A percentile compares a stretch with the other conserved stretches of the same genome.
Conservation (phyloP, 1,140 invertebrate genomes). For the Euura saliciscinereae region DNA sequence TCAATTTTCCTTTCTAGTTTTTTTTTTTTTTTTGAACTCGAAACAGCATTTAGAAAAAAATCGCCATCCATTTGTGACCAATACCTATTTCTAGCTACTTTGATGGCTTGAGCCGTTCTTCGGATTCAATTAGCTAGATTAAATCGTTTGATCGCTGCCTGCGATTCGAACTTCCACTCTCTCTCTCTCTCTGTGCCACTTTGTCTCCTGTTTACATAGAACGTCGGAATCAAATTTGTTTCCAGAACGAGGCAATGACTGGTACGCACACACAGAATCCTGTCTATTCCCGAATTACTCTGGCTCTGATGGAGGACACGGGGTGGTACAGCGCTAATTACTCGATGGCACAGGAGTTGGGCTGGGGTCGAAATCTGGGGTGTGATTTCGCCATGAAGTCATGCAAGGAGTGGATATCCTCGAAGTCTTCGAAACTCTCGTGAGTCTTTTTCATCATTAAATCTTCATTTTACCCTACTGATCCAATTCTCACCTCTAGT, state of each 20-base stretch:
- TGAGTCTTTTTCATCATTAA: conserved; percentile 39
- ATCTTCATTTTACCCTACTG: neutral
- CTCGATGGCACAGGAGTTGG: conserved; percentile 82
- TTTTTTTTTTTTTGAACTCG: no score
- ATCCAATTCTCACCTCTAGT: no score
- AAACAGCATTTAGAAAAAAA: no score
- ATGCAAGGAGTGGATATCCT: conserved; percentile 96
- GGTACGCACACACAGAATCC: conserved; percentile 99
- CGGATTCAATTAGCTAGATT: no score
- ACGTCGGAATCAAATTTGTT: conserved; percentile 27
- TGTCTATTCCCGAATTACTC: conserved; percentile 93
- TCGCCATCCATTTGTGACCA: no score
- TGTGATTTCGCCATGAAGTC: conserved; percentile 94
- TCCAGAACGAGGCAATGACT: conserved; percentile 98
- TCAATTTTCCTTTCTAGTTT: no score
- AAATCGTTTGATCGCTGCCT: neutral
- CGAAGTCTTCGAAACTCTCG: conserved; percentile 61
- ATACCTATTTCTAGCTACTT: no score
- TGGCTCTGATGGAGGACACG: conserved; percentile 98
- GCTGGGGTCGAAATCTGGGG: conserved; percentile 90
- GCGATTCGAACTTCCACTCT: conserved; percentile 17
- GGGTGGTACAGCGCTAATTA: conserved; percentile 95
- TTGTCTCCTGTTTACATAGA: conserved; percentile 11
- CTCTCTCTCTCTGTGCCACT: neutral
- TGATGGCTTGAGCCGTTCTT: no score